phyloP scores from a whole-genome alignment of 2,113 vertebrate genomes.

The Nothocercus julius region DNA sequence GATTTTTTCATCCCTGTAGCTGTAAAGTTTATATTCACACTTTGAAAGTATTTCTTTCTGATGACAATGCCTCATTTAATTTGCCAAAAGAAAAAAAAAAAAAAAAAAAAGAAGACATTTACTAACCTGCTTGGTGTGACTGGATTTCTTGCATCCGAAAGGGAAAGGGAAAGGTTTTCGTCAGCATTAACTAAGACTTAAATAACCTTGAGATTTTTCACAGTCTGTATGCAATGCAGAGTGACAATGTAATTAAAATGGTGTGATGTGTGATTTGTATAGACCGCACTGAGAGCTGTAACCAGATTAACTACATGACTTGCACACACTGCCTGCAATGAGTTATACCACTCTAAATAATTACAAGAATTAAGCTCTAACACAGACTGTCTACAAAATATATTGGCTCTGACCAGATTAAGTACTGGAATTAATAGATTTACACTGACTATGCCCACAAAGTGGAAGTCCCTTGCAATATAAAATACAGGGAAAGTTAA shows the following conservation, averaged over 20 bases:
- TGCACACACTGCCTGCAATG: not conserved
- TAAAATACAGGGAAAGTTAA: not conserved
- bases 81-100: not conserved
- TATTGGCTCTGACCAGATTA: constrained; percentile 36
- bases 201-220: constrained; percentile 34
- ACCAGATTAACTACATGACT: constrained; percentile 41
- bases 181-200: not conserved
- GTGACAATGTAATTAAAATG: constrained; percentile 44
- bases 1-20: not conserved
- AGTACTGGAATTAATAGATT: constrained; percentile 20
- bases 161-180: not conserved
- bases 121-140: not conserved
- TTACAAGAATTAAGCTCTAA: constrained; percentile 37
- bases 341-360: constrained; percentile 41
- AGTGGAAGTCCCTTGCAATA: not conserved
- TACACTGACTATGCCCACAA: not conserved
- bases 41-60: not conserved
- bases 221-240: not conserved
- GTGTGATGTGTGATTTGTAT: not conserved
- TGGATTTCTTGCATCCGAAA: not conserved
- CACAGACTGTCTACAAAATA: constrained; percentile 19
- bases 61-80: not conserved
- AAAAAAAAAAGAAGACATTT: not conserved
- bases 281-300: not conserved
- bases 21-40: not conserved